Evolutionary conservation across 2,113 vertebrate genomes (phyloP).

Genomic region (Mesocricetus auratus): DNA sequence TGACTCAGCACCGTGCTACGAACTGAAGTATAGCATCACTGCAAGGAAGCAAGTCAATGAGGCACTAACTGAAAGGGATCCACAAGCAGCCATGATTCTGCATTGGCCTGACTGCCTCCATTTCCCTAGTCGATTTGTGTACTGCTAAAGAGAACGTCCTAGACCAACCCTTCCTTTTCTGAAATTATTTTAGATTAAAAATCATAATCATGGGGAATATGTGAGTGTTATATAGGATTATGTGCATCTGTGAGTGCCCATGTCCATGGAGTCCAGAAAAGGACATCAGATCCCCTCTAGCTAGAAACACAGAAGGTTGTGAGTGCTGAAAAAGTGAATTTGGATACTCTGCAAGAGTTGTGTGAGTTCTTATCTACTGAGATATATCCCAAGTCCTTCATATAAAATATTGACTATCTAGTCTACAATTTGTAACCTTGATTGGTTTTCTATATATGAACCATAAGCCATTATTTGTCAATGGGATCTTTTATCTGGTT

Average conservation of each 20-base stretch:
- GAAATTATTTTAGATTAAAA: background rate
- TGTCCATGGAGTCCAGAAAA: background rate
- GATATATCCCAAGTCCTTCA: background rate
- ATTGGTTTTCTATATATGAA: background rate
- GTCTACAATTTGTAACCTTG: background rate
- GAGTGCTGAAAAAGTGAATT: background rate
- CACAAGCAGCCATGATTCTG: background rate
- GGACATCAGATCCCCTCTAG: background rate
- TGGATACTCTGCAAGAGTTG: background rate
- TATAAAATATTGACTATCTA: background rate
- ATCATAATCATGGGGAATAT: too few relatives aligned
- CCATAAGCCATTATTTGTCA: conserved; percentile 38
- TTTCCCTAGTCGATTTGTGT: background rate
- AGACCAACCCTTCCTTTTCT: background rate
- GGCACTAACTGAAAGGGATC: background rate
- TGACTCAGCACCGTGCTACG: conserved; percentile 25
- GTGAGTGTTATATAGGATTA: background rate
- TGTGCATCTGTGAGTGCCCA: background rate
- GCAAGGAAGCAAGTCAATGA: background rate
- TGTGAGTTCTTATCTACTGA: background rate
- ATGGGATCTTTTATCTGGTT: background rate
- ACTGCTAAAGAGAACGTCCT: background rate
- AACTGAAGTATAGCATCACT: background rate
- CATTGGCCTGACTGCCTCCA: background rate
- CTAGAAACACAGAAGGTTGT: background rate